A percentile compares a stretch with the other conserved stretches of the same genome.
Evolutionary conservation across 2,113 vertebrate species (phyloP).

Genomic region (Nannobrachium achirus): DNA sequence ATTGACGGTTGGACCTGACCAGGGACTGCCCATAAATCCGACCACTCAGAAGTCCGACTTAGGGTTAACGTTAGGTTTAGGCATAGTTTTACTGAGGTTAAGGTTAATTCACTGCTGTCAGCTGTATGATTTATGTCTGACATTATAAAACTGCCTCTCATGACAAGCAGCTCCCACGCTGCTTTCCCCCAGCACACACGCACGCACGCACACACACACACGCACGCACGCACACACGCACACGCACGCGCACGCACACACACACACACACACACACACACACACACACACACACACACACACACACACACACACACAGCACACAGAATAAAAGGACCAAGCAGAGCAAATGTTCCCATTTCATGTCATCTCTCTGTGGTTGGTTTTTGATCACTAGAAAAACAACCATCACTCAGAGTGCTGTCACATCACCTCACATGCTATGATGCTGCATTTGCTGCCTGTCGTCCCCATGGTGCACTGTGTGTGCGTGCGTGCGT

Average conservation of each 20-base stretch:
- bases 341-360: constrained; percentile 22
- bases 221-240: background rate
- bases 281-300: background rate
- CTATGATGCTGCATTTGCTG: constrained; percentile 1
- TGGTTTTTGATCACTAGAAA: constrained; percentile 61
- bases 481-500: background rate
- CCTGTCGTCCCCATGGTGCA: constrained; percentile 3
- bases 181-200: constrained; percentile 31
- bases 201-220: constrained; percentile 20
- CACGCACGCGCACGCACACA: background rate
- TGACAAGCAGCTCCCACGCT: constrained; percentile 58
- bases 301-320: no score
- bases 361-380: constrained; percentile 30
- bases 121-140: constrained; percentile 72
- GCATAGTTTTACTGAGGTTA: no score
- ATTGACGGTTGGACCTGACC: no score
- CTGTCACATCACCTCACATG: constrained; percentile 32
- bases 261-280: background rate
- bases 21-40: no score
- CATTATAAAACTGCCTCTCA: constrained; percentile 68
- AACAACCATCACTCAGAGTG: constrained; percentile 43
- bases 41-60: no score
- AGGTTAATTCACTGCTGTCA: constrained; percentile 67
- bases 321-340: background rate
- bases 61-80: no score